phyloP scores from a whole-genome alignment of 2,888 invertebrate genomes.

The Zeuzera pyrina region DNA sequence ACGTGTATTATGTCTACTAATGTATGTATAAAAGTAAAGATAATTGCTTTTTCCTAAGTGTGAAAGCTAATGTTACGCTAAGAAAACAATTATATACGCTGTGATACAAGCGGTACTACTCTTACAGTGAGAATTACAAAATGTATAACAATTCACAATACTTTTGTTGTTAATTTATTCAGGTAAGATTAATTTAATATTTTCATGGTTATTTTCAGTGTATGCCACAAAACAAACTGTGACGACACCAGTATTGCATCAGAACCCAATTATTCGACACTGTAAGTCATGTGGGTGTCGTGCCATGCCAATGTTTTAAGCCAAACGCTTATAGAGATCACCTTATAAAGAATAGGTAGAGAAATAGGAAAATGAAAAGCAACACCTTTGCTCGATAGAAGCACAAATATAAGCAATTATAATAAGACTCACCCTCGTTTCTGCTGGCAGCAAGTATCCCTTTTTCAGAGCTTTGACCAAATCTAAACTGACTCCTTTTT shows the following conservation, averaged over 20 bases:
- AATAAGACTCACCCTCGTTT: slow-evolving; percentile 89
- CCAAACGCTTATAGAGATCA: slow-evolving; percentile 62
- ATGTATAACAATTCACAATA: neutral
- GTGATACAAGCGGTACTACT: too few species aligned
- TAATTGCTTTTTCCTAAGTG: too few species aligned
- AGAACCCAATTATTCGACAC: slow-evolving; percentile 46
- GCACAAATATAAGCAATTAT: slow-evolving; percentile 42
- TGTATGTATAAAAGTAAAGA: too few species aligned
- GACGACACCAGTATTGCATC: slow-evolving; percentile 34
- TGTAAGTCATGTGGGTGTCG: slow-evolving; percentile 50
- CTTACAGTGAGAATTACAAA: neutral
- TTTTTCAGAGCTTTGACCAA: slow-evolving; percentile 89
- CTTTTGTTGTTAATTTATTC: too few species aligned
- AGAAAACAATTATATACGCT: too few species aligned
- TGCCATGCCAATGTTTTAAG: slow-evolving; percentile 68
- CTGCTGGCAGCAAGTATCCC: slow-evolving; percentile 91
- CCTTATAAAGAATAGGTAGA: slow-evolving; percentile 59
- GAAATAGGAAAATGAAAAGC: slow-evolving; percentile 60
- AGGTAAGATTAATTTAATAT: too few species aligned
- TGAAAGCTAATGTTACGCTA: too few species aligned
- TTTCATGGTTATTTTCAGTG: slow-evolving; percentile 10
- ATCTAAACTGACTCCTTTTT: slow-evolving; percentile 77
- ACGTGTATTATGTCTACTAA: too few species aligned
- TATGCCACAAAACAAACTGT: slow-evolving; percentile 44
- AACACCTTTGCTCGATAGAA: slow-evolving; percentile 63